A percentile compares a stretch with the other conserved stretches of the same genome.
Conservation (phyloP, 2,113 vertebrate species). For the Puma concolor region DNA sequence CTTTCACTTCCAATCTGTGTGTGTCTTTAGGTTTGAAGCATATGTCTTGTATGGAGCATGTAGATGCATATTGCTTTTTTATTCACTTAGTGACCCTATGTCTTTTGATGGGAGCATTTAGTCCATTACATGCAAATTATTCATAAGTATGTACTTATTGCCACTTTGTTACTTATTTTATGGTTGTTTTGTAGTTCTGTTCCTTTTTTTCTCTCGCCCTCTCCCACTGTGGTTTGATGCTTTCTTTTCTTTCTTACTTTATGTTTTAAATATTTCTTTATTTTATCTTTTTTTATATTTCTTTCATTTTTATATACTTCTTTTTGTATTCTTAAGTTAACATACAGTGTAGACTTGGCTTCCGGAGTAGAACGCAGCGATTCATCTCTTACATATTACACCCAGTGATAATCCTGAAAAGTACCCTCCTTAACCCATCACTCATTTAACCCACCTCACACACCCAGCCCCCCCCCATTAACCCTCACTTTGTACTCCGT, state of each 20-base stretch:
- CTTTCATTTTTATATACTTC: too few species aligned
- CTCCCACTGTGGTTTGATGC: background rate
- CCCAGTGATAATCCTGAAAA: too few species aligned
- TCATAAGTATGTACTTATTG: background rate
- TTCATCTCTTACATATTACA: too few species aligned
- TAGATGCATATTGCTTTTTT: background rate
- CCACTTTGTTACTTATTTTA: background rate
- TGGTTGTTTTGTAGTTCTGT: background rate
- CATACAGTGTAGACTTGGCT: too few species aligned
- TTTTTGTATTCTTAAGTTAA: too few species aligned
- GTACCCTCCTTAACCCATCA: too few species aligned
- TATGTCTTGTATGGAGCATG: background rate
- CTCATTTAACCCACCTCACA: too few species aligned
- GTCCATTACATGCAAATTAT: background rate
- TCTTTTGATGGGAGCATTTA: background rate
- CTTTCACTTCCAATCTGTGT: background rate
- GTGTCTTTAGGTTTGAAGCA: background rate
- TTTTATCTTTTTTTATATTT: too few species aligned
- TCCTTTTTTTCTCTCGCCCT: background rate
- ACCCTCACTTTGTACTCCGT: too few species aligned
- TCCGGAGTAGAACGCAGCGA: too few species aligned
- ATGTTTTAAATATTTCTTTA: too few species aligned
- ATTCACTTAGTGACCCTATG: background rate
- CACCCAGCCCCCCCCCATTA: too few species aligned
- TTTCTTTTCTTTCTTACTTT: background rate